A percentile compares a stretch with the other conserved stretches of the same genome.
phyloP scores from a whole-genome alignment of 2,888 invertebrate species.

The Euspilapteryx auroguttella region DNA sequence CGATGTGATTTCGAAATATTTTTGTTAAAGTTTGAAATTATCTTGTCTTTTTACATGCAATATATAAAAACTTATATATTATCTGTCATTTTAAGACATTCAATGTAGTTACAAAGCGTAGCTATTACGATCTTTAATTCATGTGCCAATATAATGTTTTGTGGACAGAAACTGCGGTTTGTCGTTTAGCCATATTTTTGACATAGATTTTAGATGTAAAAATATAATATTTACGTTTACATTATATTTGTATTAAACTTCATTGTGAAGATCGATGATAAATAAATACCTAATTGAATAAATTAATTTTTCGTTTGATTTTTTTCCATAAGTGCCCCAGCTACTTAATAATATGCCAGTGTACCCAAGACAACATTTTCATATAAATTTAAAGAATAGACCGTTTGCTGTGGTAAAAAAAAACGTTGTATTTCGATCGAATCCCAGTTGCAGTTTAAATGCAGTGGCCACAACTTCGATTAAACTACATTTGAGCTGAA shows the following conservation, averaged over 20 bases:
- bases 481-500: too few relatives aligned
- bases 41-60: conserved; percentile 34
- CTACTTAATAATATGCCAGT: too few relatives aligned
- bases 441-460: too few relatives aligned
- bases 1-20: conserved; percentile 34
- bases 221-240: conserved; percentile 36
- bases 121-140: conserved; percentile 14
- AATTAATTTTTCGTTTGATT: too few relatives aligned
- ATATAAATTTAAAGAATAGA: too few relatives aligned
- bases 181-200: conserved; percentile 52
- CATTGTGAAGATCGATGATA: conserved; percentile 42
- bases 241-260: conserved; percentile 36
- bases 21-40: conserved; percentile 20
- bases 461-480: too few relatives aligned
- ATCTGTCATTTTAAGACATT: conserved; percentile 40
- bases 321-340: too few relatives aligned
- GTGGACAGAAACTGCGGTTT: conserved; percentile 18
- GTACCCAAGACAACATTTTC: too few relatives aligned
- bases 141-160: conserved; percentile 39
- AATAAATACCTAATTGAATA: too few relatives aligned
- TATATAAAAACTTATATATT: conserved; percentile 55
- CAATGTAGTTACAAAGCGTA: too few relatives aligned
- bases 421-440: too few relatives aligned
- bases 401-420: too few relatives aligned
- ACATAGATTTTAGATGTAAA: conserved; percentile 37